These are phyloP conservation scores for Trachurus trachurus DNA, from an alignment of 2,797 vertebrate genomes.

Conservation along the genomic window DNA sequence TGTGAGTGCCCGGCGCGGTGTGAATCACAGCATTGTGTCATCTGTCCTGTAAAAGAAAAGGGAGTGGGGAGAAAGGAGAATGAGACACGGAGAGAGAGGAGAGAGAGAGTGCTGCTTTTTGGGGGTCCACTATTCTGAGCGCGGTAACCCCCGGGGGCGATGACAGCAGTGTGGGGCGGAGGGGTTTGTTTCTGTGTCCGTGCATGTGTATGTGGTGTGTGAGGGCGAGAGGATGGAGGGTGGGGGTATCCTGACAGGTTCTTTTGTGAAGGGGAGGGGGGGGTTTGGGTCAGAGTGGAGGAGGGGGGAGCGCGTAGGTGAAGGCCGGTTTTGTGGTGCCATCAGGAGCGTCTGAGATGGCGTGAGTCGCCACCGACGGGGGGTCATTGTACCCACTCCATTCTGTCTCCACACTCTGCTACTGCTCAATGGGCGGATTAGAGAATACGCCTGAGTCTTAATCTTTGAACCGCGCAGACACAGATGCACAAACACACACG, in stretches of 20 bases:
- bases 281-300: slow-evolving; percentile 28
- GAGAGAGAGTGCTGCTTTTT: slow-evolving; percentile 68
- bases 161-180: slow-evolving; percentile 67
- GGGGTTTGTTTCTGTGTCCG: slow-evolving; percentile 57
- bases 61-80: slow-evolving; percentile 48
- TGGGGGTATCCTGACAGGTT: slow-evolving; percentile 71
- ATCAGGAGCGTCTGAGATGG: slow-evolving; percentile 78
- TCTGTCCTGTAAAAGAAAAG: slow-evolving; percentile 72
- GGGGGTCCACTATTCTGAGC: slow-evolving; percentile 70
- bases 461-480: slow-evolving; percentile 82
- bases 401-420: slow-evolving; percentile 81
- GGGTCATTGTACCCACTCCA: slow-evolving; percentile 82
- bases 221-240: not conserved
- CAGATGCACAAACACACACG: slow-evolving; percentile 60
- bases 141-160: slow-evolving; percentile 64
- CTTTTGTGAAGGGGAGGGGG: slow-evolving; percentile 60
- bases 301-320: slow-evolving; percentile 46
- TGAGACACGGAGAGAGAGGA: slow-evolving; percentile 57
- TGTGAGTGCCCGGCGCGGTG: slow-evolving; percentile 65
- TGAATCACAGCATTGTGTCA: slow-evolving; percentile 84
- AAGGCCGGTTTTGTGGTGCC: slow-evolving; percentile 74
- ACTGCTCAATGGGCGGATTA: slow-evolving; percentile 84
- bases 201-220: slow-evolving; percentile 48
- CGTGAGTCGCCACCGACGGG: slow-evolving; percentile 77
- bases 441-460: slow-evolving; percentile 81